Base-by-base conservation (phyloP, 1,140 invertebrate species). In the Tigriopus japonicus region DNA sequence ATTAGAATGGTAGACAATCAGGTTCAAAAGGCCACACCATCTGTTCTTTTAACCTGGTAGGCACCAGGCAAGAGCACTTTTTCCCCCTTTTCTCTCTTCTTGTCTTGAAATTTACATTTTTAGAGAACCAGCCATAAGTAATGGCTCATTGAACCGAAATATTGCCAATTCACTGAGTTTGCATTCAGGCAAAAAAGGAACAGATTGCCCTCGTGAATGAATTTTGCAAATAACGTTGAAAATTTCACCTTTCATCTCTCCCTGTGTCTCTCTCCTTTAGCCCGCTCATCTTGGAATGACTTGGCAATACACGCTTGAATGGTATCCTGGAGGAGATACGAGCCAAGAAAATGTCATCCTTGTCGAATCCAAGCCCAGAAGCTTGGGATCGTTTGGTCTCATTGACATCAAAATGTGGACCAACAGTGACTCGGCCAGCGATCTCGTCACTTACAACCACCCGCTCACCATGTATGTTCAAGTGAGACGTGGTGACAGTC, bases 381-480 rank as follows among this genome's bases (percentile, higher is more conserved):
- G 24, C 15, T 13, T 40, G 17, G 45, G 19, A 12, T 14, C 17
- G n/a, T n/a, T 19, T 12, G 24, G 40, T 7, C 42, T 54, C 24
- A 35, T 61, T 17, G 21, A 55, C 12, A 41, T 61, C 21, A 23
- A 28, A 13, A 49, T 51, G 13, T 61, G 59, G 59, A 61, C 59
- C 52, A 55, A 17, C 15, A n/a, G 42, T 6, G 58, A 60, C n/a
- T 17, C 19, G 15, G 21, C 58, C 6, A 52, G 19, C 23, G 58
- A 60, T 23, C 17, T 42, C 15, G 58, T 52, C 17, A 60, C 58
- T 6, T n/a, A 49, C 42, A 13, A 60, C 15, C 58, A 60, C 35
- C 58, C 58, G 19, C 23, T 60, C 15, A 15, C 19, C 15, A 15
- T 60, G 42, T 60, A 53, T 17, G 58, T 60, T 6, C 13, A 21